Evolutionary conservation across 2,888 invertebrate genomes (phyloP), one percentile per base, ranked within the genome.

Genomic region (Cephus pygmeus): DNA sequence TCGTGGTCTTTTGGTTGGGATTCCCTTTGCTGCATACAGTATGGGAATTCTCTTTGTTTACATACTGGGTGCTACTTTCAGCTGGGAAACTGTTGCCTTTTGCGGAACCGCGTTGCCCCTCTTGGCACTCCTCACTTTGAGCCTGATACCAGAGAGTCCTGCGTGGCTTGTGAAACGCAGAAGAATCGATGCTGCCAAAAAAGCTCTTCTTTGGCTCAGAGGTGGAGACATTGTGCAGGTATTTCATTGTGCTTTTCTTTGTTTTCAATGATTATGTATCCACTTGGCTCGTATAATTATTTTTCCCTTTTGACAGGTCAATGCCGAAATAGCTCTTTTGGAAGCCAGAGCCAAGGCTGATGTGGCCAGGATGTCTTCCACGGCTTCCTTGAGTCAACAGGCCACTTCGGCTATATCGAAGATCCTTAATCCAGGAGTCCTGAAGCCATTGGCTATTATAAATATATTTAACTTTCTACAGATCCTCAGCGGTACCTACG

Each of bases 31-130:
- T 34, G 95, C 96, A 31, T 96, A 96, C 86, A 95, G 96, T 0
- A 90, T 95, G 68, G 96, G 96, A 34, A 96, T 96, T 73, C 92
- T 96, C 0, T 91, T 96, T 77, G 95, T 96, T 40, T 96, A 96
- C 86, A 94, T 94, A 0, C 91, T 96, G 23, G 96, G 96, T 0
- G 94, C 95, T 0, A 89, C 93, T n/a, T 87, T 96, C 69, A 93
- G 93, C 36, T 96, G 96, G 96, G 92, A 95, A 79, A 90, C 92
- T 31, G 96, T 96, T 75, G 95, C 96, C 11, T 94, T 93, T 87
- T 93, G 94, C 73, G 94, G 94, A 34, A 91, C 92, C 6, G 90
- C 94, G 74, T 89, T 96, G 75, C 96, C 96, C 0, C 86, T 92
- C 0, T 81, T 94, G 35, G 93, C 95, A 0, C 92, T 94, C 69